Evolutionary conservation across 2,888 invertebrate species (phyloP).

Genomic region (Ophioninae sp.): DNA sequence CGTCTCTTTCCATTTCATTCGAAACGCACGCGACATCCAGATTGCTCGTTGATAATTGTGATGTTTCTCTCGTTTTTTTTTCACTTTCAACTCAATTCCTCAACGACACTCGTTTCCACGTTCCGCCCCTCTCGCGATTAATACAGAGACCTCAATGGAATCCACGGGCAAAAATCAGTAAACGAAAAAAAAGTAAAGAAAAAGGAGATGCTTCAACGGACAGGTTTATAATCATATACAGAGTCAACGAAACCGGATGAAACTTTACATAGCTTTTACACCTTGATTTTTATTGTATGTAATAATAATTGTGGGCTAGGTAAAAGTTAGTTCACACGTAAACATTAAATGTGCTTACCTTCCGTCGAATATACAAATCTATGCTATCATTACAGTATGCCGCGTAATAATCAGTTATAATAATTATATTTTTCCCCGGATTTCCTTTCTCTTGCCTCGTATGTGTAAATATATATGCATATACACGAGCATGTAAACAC

Average conservation of each 20-base stretch:
- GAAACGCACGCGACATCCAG: constrained; percentile 38
- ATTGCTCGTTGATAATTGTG: constrained; percentile 20
- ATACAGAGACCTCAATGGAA: constrained; percentile 38
- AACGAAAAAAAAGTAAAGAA: constrained; percentile 13
- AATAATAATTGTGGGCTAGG: constrained; percentile 65
- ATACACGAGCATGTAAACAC: not conserved
- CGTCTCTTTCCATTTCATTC: constrained; percentile 39
- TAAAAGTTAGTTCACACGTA: constrained; percentile 73
- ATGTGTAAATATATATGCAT: not conserved
- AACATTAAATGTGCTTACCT: constrained; percentile 75
- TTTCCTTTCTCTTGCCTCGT: constrained; percentile 63
- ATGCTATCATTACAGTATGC: constrained; percentile 64
- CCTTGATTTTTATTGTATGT: constrained; percentile 65
- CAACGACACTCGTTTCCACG: constrained; percentile 31
- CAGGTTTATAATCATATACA: constrained; percentile 63
- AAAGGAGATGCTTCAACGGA: constrained; percentile 63
- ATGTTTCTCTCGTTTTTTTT: constrained; percentile 61
- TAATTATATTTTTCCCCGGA: constrained; percentile 60
- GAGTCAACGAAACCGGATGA: constrained; percentile 68
- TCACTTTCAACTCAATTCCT: constrained; percentile 15
- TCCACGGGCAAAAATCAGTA: not conserved
- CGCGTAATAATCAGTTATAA: constrained; percentile 46
- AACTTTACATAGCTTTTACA: constrained; percentile 70
- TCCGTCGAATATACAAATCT: constrained; percentile 78
- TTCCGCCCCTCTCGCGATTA: constrained; percentile 8